A percentile compares a stretch with the other conserved stretches of the same genome.
Conservation (phyloP, 1,140 invertebrate species). For the Acyrthosiphon pisum region DNA sequence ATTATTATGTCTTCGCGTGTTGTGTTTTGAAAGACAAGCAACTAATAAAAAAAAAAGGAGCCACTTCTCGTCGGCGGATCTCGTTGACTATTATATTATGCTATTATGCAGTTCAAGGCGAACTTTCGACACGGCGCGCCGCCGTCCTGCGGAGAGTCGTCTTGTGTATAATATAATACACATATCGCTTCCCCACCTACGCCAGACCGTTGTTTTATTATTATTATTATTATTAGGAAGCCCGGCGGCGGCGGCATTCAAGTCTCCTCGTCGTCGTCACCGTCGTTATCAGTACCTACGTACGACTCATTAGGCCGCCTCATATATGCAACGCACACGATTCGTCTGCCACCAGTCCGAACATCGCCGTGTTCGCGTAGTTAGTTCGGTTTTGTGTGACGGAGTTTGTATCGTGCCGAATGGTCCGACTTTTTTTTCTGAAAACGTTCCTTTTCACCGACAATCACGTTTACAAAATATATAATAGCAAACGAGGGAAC, state of each 20-base stretch:
- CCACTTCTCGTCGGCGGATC: constrained; percentile 24
- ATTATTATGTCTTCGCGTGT: background rate
- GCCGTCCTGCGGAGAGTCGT: constrained; percentile 12
- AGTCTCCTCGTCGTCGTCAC: constrained; percentile 31
- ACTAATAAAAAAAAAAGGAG: background rate
- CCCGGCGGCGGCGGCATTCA: constrained; percentile 33
- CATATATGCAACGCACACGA: constrained; percentile 42
- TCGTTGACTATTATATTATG: constrained; percentile 8
- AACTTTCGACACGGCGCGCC: constrained; percentile 40
- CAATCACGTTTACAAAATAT: background rate
- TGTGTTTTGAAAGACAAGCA: background rate
- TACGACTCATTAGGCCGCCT: constrained; percentile 36
- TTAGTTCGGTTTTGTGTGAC: background rate
- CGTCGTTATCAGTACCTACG: background rate
- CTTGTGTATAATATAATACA: background rate
- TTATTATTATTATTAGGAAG: constrained; percentile 18
- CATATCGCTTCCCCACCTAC: constrained; percentile 40
- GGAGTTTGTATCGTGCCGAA: background rate
- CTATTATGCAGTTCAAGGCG: constrained; percentile 40
- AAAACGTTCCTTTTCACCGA: background rate
- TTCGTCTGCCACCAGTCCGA: constrained; percentile 31
- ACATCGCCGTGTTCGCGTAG: background rate
- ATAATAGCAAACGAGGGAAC: background rate
- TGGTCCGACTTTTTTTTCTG: background rate
- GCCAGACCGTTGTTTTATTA: constrained; percentile 9